These are phyloP conservation scores for Notothenia rossii DNA, from an alignment of 2,113 vertebrate species.

Conservation along the genomic window DNA sequence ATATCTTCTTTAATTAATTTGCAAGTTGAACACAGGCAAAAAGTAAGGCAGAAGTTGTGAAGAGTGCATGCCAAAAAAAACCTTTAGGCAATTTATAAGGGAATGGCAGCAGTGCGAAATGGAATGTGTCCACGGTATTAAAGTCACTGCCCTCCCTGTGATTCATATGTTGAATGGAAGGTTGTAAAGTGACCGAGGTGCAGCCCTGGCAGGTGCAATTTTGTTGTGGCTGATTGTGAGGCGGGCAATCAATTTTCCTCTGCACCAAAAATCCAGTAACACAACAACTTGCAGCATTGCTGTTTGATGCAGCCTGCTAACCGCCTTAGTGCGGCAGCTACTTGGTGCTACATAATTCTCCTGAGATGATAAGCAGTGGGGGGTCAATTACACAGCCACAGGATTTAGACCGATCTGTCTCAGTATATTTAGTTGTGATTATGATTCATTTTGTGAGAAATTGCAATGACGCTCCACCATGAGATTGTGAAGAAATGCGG, in stretches of 20 bases:
- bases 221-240: constrained; percentile 45
- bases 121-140: constrained; percentile 5
- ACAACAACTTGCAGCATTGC: constrained; percentile 49
- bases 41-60: neutral
- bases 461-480: neutral
- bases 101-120: constrained; percentile 2
- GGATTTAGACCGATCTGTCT: constrained; percentile 37
- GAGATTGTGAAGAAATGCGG: neutral
- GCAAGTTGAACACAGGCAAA: neutral
- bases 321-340: constrained; percentile 43
- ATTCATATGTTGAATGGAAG: constrained; percentile 51
- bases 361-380: constrained; percentile 51
- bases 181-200: constrained; percentile 59
- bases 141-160: constrained; percentile 14
- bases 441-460: constrained; percentile 55
- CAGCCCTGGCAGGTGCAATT: constrained; percentile 67
- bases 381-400: constrained; percentile 24
- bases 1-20: neutral
- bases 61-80: neutral
- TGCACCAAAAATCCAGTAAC: constrained; percentile 42
- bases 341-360: constrained; percentile 40
- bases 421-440: constrained; percentile 34
- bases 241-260: constrained; percentile 67
- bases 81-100: neutral
- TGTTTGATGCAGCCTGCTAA: constrained; percentile 56